Conservation (phyloP, 2,797 vertebrate species). For the Heliangelus exortis region DNA sequence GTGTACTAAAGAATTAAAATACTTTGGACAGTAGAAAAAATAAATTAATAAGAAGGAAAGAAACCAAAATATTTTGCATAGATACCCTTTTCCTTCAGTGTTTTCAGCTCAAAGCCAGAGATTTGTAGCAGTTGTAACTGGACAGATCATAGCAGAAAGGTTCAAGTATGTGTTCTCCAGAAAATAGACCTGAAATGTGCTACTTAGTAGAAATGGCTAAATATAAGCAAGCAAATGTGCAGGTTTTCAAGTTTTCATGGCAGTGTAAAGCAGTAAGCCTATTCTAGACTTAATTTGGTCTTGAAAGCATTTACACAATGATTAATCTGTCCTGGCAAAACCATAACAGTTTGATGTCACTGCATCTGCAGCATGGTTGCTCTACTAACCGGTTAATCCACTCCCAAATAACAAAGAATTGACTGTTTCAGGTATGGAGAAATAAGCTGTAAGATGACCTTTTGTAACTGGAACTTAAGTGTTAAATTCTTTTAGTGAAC, state of each 20-base stretch:
- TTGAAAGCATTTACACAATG: background rate
- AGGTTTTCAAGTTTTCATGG: background rate
- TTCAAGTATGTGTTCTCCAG: background rate
- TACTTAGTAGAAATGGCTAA: background rate
- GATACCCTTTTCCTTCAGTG: background rate
- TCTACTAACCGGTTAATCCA: background rate
- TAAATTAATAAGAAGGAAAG: background rate
- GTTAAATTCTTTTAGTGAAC: background rate
- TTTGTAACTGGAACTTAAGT: background rate
- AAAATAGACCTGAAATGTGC: background rate
- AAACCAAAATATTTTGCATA: background rate
- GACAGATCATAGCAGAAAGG: background rate
- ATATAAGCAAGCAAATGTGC: background rate
- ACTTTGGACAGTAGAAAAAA: background rate
- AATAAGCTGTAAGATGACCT: conserved; percentile 10
- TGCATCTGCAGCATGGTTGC: background rate
- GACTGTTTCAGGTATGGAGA: background rate
- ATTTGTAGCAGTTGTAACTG: background rate
- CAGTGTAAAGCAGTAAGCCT: background rate
- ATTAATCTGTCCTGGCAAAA: background rate
- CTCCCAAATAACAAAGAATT: background rate
- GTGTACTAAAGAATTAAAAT: background rate
- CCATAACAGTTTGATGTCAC: background rate
- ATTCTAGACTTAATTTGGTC: background rate
- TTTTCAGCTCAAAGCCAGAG: background rate